Evolutionary conservation across 2,797 vertebrate species (phyloP), one percentile per base, ranked within the genome.

Genomic region (Pteronotus mesoamericanus): DNA sequence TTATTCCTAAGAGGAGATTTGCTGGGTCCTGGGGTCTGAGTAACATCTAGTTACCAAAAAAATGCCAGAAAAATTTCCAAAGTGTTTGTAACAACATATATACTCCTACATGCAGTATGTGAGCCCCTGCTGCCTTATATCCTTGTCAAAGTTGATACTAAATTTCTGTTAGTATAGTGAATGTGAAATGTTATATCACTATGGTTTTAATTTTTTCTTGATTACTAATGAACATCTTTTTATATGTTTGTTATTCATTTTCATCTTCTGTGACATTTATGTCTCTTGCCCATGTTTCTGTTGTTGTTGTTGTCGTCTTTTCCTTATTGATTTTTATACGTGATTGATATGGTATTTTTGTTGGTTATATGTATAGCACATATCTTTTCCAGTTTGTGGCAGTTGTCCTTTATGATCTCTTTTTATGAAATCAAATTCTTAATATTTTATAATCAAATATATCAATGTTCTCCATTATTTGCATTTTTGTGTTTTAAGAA

Each of bases 131-230:
- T 94, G 79, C 74, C 84, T 88, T 88, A 57, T 24, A 57, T 88
- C 42, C 16, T 90, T 94, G 48, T 95, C 44, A 89, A 96, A 96
- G 72, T 79, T 64, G 8, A 75, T 79, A 93, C 71, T 95, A 93
- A 96, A 84, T 91, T 93, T 94, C 39, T 94, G 55, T 87, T 84
- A 68, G 15, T 61, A 11, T 71, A 55, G 78, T 66, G 0, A 18
- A 69, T 92, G 37, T 87, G 51, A 78, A 88, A 80, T 66, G 71
- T 19, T 89, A 5, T 72, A 61, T 72, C 29, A 69, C 92, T 86
- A 24, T 77, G 44, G 64, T 64, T 96, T 86, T 94, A 79, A 92
- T 96, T 94, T 97, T 75, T 78, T 91, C n/a, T 22, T 42, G 44
- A 78, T 94, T 80, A 44, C 79, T 89, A 77, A 87, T 57, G 16